Base-by-base conservation (phyloP, 2,888 invertebrate species). In the Hydrotaea cyrtoneurina region DNA sequence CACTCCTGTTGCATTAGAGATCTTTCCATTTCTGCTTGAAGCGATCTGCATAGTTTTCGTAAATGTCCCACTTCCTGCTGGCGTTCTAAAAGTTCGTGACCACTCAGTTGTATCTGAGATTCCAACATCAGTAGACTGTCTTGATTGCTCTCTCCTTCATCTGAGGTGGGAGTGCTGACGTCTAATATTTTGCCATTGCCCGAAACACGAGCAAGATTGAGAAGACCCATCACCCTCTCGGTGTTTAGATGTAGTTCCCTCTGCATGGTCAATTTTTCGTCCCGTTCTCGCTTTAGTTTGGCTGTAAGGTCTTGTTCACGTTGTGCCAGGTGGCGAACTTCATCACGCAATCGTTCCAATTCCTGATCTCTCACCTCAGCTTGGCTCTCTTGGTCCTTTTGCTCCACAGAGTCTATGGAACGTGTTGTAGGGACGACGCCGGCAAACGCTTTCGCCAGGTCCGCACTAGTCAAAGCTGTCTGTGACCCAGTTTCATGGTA, bases 401-500 rank as follows among this genome's bases (percentile, higher is more conserved):
- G 94, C 53, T 94, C 94, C 0, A 93, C 92, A 1, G 91, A 90
- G 77, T 92, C 92, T 66, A 92, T 77, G 21, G 90, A 89, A 7
- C 92, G 91, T 0, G 92, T 90, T 46, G 88, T 87, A 39, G 89
- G 84, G 13, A 87, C 57, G 2, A 94, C 91, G 0, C 96, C 96
- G 0, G 94, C 94, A 74, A 97, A 93, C 5, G 95, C 95, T 19
- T 95, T 94, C 86, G 96, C 96, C 26, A 97, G 93, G 89, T 97
- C 97, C 2, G 93, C 92, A 76, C 95, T 94, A 0, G 96, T 94
- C 73, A 97, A 92, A 26, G 95, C 96, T 0, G 97, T 97, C 91
- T 97, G 97, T 15, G 95, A 94, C 69, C 94, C 94, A 46, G 94
- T 96, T 92, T 97, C 97, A 87, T 97, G 96, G 91, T 96, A 97